A percentile compares a stretch with the other conserved stretches of the same genome.
phyloP scores from a whole-genome alignment of 2,888 invertebrate species.

The Agonopterix heracliana region DNA sequence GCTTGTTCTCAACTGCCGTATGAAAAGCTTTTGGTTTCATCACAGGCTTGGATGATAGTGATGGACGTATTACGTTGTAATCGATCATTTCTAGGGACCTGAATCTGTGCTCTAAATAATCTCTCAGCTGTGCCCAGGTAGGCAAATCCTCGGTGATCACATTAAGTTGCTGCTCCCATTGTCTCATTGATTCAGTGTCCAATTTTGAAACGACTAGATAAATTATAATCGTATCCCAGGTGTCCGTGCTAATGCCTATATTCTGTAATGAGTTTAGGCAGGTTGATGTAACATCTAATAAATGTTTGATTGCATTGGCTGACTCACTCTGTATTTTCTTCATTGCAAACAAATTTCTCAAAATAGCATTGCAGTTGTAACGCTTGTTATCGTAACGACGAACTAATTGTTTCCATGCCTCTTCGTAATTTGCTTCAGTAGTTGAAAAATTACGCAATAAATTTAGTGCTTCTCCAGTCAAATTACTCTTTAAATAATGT shows the following conservation, averaged over 20 bases:
- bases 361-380: conserved; percentile 14
- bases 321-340: conserved; percentile 12
- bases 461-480: conserved; percentile 15
- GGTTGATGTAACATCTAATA: conserved; percentile 13
- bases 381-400: conserved; percentile 18
- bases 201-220: conserved; percentile 12
- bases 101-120: conserved; percentile 11
- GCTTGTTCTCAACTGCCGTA: conserved; percentile 1
- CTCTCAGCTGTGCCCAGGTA: conserved; percentile 9
- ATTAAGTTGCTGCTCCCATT: conserved; percentile 7
- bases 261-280: conserved; percentile 10
- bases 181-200: conserved; percentile 10
- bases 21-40: conserved; percentile 9
- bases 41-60: not conserved
- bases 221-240: conserved; percentile 12
- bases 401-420: conserved; percentile 15
- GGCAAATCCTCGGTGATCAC: not conserved
- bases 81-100: conserved; percentile 11
- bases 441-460: conserved; percentile 15
- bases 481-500: conserved; percentile 18
- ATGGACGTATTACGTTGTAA: not conserved
- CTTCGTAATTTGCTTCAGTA: conserved; percentile 15
- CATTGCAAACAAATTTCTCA: conserved; percentile 15
- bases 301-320: conserved; percentile 6
- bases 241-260: conserved; percentile 5